These are phyloP conservation scores for Adoxophyes honmai DNA, from an alignment of 1,140 invertebrate species.

Conservation along the genomic window DNA sequence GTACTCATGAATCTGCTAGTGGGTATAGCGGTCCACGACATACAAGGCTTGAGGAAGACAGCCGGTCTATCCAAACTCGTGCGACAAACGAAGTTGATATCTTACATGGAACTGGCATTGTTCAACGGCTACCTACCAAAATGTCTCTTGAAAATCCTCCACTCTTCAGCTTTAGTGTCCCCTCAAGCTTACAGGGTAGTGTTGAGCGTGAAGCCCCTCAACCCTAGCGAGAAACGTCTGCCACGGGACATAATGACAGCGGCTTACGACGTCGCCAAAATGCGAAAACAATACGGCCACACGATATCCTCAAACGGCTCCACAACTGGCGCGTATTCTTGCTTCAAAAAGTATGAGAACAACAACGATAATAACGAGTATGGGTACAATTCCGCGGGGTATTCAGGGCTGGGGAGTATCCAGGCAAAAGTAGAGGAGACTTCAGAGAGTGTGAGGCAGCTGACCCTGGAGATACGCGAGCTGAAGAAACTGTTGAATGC, in stretches of 20 bases:
- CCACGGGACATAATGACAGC: constrained; percentile 86
- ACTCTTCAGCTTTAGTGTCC: constrained; percentile 85
- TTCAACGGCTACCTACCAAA: constrained; percentile 85
- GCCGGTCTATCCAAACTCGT: constrained; percentile 86
- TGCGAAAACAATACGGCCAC: constrained; percentile 82
- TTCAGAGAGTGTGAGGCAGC: constrained; percentile 78
- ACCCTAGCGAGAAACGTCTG: constrained; percentile 87
- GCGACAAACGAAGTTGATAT: constrained; percentile 87
- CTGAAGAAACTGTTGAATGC: constrained; percentile 78
- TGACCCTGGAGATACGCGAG: constrained; percentile 80
- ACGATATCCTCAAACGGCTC: constrained; percentile 81
- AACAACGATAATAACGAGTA: constrained; percentile 77
- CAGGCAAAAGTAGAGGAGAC: constrained; percentile 81
- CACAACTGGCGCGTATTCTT: constrained; percentile 76
- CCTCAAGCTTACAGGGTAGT: constrained; percentile 87
- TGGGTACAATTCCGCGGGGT: constrained; percentile 71
- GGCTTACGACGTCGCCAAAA: constrained; percentile 86
- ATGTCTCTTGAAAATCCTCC: constrained; percentile 83
- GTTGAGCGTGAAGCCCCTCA: constrained; percentile 87
- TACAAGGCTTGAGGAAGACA: constrained; percentile 86
- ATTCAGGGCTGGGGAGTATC: constrained; percentile 71
- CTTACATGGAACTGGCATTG: constrained; percentile 84
- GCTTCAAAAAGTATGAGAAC: constrained; percentile 81
- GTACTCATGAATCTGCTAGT: constrained; percentile 90
- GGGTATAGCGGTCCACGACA: constrained; percentile 89